Conservation (phyloP, 2,113 vertebrate species). For the Aldabrachelys gigantea region DNA sequence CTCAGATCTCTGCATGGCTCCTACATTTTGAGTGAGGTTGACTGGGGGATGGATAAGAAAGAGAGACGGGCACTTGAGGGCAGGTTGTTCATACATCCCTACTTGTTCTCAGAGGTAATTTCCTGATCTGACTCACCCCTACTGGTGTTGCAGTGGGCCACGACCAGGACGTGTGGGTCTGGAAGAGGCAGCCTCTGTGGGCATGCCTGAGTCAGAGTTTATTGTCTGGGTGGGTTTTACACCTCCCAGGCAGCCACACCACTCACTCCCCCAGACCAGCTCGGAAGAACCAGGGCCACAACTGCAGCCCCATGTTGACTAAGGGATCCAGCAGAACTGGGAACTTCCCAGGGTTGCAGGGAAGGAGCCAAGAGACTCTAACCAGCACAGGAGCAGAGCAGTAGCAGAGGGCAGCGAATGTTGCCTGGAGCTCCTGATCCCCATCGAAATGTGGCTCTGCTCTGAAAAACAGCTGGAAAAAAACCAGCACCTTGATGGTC, state of each 20-base stretch:
- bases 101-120: not conserved
- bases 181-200: not conserved
- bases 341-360: not conserved
- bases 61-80: not conserved
- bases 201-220: not conserved
- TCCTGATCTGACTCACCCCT: not conserved
- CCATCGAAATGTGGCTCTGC: not conserved
- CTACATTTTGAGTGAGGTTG: too few relatives aligned
- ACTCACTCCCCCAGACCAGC: not conserved
- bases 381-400: not conserved
- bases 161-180: not conserved
- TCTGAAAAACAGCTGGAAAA: not conserved
- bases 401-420: not conserved
- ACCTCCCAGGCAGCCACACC: not conserved
- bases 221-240: not conserved
- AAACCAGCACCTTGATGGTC: not conserved
- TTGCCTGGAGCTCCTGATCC: not conserved
- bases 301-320: not conserved
- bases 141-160: too few relatives aligned
- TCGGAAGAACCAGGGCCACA: not conserved
- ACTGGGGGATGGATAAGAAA: not conserved
- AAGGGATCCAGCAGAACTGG: not conserved
- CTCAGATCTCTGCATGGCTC: not conserved
- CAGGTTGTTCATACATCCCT: not conserved
- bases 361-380: not conserved